These are phyloP conservation scores for Orthosia incerta DNA, from an alignment of 2,888 invertebrate species.

Conservation along the genomic window DNA sequence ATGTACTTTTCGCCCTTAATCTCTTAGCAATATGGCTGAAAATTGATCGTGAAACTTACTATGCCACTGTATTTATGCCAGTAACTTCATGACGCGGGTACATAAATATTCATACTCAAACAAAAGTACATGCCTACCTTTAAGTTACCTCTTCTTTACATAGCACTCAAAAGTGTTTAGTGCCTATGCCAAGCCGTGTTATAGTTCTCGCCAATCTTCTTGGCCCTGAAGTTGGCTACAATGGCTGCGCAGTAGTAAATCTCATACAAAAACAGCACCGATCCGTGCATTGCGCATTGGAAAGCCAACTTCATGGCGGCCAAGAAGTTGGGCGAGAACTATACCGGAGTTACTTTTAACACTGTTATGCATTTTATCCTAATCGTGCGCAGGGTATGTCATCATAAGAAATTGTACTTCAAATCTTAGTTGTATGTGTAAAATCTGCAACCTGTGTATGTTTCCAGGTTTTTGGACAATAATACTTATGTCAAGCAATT, in stretches of 20 bases:
- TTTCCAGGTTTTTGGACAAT: not conserved
- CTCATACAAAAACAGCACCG: no score
- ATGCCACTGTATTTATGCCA: not conserved
- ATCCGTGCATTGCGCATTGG: no score
- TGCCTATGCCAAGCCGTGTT: no score
- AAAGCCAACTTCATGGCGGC: no score
- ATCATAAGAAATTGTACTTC: conserved; percentile 28
- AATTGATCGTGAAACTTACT: not conserved
- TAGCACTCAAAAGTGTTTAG: conserved; percentile 8
- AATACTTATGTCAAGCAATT: not conserved
- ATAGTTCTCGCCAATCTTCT: no score
- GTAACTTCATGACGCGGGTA: not conserved
- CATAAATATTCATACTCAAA: not conserved
- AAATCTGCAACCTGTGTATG: not conserved
- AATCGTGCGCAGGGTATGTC: conserved; percentile 40
- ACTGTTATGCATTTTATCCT: conserved; percentile 18
- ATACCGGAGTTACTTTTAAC: conserved; percentile 1
- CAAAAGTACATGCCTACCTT: not conserved
- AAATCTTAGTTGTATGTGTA: conserved; percentile 9
- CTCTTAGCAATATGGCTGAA: not conserved
- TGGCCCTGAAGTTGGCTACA: no score
- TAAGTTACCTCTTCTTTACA: not conserved
- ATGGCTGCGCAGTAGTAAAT: no score
- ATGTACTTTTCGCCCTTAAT: not conserved
- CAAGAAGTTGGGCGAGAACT: no score